Base-by-base conservation (phyloP, 2,113 vertebrate species). In the Eidolon helvum region DNA sequence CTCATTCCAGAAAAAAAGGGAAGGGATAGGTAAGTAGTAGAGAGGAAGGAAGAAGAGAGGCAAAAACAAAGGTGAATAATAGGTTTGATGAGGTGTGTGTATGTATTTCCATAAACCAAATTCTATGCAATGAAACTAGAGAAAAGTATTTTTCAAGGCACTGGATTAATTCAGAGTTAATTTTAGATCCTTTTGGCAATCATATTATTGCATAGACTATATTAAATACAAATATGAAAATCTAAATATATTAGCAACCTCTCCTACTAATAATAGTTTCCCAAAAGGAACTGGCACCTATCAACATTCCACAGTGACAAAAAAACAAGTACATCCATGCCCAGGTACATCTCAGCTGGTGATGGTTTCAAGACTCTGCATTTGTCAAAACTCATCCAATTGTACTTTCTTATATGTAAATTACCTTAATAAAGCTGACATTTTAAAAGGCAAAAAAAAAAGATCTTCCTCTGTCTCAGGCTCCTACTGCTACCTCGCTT, bases 231-330 rank as follows among this genome's bases (percentile, higher is more conserved):
- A 57, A 82, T 68, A 61, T 83, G 26, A 82, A 95, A 90, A 10
- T 82, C 38, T 92, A 95, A 65, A 38, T 68, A 90, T 68, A 85
- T 87, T n/a, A 87, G 50, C 65, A 90, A 94, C 33, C 22, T 90
- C 61, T 57, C 43, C 80, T 55, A 43, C 26, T 26, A 63, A 3
- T 72, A 71, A 66, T 59, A 5, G 18, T 61, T 91, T 75, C 33
- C 65, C 35, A 86, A 61, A 55, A 96, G 50, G 43, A 95, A 85
- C 0, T 71, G 35, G 30, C 21, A 95, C 5, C 55, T 68, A 45
- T 87, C 45, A 95, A 43, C 35, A 88, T 24, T 71, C 61, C 68
- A 55, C 0, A 50, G 28, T 28, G 30, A 89, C 38, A 74, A 50
- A 50, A 50, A 50, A 55, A 65, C 6, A 71, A 21, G 10, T 55